A percentile compares a stretch with the other conserved stretches of the same genome.
Evolutionary conservation across 2,797 vertebrate genomes (phyloP).

Genomic region (Moxostoma hubbsi): DNA sequence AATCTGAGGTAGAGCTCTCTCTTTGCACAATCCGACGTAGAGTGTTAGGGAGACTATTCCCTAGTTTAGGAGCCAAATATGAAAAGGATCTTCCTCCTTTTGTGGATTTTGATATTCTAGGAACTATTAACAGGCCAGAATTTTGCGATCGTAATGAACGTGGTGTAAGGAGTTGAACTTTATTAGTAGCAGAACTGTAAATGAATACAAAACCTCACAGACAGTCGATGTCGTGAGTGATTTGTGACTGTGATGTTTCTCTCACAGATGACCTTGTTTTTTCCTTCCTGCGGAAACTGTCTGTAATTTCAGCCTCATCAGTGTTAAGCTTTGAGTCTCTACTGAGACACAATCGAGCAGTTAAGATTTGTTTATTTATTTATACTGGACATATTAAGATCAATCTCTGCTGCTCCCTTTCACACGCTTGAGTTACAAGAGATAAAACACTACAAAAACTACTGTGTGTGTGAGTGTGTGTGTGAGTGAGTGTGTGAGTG

Average conservation of each 20-base stretch:
- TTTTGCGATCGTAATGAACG: too few relatives aligned
- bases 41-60: too few relatives aligned
- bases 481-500: too few relatives aligned
- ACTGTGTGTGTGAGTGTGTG: neutral
- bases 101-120: too few relatives aligned
- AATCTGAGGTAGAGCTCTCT: too few relatives aligned
- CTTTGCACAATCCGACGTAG: too few relatives aligned
- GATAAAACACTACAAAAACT: constrained; percentile 79
- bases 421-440: constrained; percentile 77
- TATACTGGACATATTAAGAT: constrained; percentile 61
- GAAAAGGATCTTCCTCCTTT: too few relatives aligned
- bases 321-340: constrained; percentile 79
- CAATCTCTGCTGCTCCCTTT: constrained; percentile 70
- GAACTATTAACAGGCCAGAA: too few relatives aligned
- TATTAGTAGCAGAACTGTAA: too few relatives aligned
- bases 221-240: neutral
- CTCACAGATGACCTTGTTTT: neutral
- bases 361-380: constrained; percentile 74
- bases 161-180: too few relatives aligned
- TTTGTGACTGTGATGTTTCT: neutral
- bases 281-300: constrained; percentile 59
- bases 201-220: too few relatives aligned
- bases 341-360: constrained; percentile 76
- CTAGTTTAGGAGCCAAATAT: too few relatives aligned
- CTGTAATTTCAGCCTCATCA: constrained; percentile 85